Evolutionary conservation across 2,797 vertebrate species (phyloP).

Genomic region (Podarcis siculus): DNA sequence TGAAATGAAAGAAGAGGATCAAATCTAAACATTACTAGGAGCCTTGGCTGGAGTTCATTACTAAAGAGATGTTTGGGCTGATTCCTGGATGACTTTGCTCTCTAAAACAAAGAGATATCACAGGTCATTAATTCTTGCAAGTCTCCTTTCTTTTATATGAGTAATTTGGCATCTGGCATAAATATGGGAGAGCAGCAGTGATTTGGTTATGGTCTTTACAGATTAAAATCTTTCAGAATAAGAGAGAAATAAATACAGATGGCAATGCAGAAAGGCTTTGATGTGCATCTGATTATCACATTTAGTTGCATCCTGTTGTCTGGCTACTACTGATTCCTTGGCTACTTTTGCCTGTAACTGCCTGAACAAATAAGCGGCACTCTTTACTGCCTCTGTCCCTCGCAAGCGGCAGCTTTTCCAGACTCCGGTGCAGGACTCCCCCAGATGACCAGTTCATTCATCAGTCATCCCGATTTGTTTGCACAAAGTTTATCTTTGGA

Average conservation of each 20-base stretch:
- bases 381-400: neutral
- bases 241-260: slow-evolving; percentile 5
- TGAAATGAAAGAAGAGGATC: neutral
- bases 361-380: neutral
- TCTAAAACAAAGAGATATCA: neutral
- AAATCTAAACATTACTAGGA: neutral
- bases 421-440: neutral
- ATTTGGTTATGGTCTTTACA: slow-evolving; percentile 1
- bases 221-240: slow-evolving; percentile 33
- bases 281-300: slow-evolving; percentile 26
- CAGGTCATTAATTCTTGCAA: neutral
- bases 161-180: slow-evolving; percentile 30
- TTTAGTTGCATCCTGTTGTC: neutral
- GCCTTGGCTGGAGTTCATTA: neutral
- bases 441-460: no score
- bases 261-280: slow-evolving; percentile 4
- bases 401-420: neutral
- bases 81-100: neutral
- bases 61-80: neutral
- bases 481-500: no score
- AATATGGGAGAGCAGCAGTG: neutral
- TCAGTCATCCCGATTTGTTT: no score
- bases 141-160: slow-evolving; percentile 25
- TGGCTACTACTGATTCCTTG: slow-evolving; percentile 14
- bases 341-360: slow-evolving; percentile 3